Evolutionary conservation across 2,888 invertebrate species (phyloP), one percentile per base, ranked within the genome.

Genomic region (Furcula furcula): DNA sequence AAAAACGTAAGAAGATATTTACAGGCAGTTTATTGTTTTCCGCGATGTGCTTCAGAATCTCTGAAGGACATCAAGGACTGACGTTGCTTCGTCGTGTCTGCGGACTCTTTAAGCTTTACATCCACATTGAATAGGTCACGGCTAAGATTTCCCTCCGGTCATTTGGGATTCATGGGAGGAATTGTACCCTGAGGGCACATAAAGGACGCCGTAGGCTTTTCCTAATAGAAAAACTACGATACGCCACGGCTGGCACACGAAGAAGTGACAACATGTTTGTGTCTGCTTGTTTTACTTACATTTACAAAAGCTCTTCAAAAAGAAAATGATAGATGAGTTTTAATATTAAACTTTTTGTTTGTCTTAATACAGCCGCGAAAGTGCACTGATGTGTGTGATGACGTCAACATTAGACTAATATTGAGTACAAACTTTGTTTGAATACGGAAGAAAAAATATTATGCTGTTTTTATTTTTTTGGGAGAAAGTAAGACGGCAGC

Each of bases 131-230:
- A 87, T 82, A 70, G 86, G 86, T 87, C 86, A 85, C 75, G 84
- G 85, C 76, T 87, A 85, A 87, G 87, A 87, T 88, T 87, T 88
- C 88, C 88, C 88, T 85, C 77, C 79, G 88, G 88, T 83, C 87
- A 88, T 88, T 87, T 87, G 84, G 75, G 79, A 88, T 88, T 87
- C 88, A 88, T 88, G 86, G 85, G 74, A 80, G 78, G 62, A 83
- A 83, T 85, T 85, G 86, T 85, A 77, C 86, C 88, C 84, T 78
- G 67, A 77, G 80, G 87, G 75, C 73, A 76, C 75, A 87, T 86
- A 88, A 88, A 88, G 77, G 82, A 80, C 70, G 82, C 86, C 78
- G 76, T 66, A 76, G 83, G 85, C 85, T 81, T 72, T 72, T 65
- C 53, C 68, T 72, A 72, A 76, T 77, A 76, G 74, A 77, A n/a